These are phyloP conservation scores for Magallana angulata DNA, from an alignment of 1,140 invertebrate species.

Conservation along the genomic window DNA sequence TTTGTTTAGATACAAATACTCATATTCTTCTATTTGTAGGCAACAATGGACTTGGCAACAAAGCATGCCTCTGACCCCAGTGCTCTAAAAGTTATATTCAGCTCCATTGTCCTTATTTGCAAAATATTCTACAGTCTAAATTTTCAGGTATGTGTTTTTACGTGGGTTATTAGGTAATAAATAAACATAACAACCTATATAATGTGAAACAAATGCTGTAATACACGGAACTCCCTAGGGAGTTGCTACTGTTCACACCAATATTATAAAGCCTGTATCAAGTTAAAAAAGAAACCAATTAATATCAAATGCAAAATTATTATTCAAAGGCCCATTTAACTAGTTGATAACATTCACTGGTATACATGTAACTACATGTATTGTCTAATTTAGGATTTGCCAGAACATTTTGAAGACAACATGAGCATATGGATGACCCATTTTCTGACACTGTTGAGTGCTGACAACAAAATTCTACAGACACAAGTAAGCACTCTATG, in stretches of 20 bases:
- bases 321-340: too few relatives aligned
- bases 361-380: too few relatives aligned
- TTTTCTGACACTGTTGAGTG: constrained; percentile 89
- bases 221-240: too few relatives aligned
- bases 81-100: constrained; percentile 93
- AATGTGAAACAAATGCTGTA: too few relatives aligned
- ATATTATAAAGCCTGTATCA: too few relatives aligned
- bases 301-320: too few relatives aligned
- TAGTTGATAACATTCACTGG: too few relatives aligned
- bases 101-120: constrained; percentile 92
- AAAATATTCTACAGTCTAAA: constrained; percentile 99
- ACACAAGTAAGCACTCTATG: constrained; percentile 81
- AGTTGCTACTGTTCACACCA: too few relatives aligned
- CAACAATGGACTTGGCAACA: constrained; percentile 90
- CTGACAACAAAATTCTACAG: constrained; percentile 84
- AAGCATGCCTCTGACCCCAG: constrained; percentile 89
- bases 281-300: too few relatives aligned
- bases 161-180: too few relatives aligned
- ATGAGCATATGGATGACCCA: constrained; percentile 96
- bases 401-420: constrained; percentile 99
- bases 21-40: constrained; percentile 81
- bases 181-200: too few relatives aligned
- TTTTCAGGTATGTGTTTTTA: constrained; percentile 85
- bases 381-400: constrained; percentile 87
- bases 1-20: not conserved